Base-by-base conservation (phyloP, 2,888 invertebrate species). In the Scrobipalpa atriplicella region DNA sequence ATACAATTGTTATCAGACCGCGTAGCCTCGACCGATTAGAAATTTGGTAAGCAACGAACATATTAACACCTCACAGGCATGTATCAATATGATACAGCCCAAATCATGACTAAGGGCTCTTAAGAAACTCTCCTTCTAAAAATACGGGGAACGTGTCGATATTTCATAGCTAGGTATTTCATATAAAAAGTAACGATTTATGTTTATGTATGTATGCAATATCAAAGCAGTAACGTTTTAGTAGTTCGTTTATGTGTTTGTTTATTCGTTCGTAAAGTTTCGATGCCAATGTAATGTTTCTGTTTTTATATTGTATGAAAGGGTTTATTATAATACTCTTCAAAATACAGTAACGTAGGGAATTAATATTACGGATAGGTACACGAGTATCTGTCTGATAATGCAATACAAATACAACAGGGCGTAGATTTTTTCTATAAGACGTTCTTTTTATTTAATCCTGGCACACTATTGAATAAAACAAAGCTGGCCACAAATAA, bases 101-200 rank as follows among this genome's bases (percentile, higher is more conserved):
- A 38, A 21, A 61, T 61, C 65, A 65, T 61, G 61, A 66, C 16
- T 66, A 65, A 60, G 62, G 61, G 61, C 51, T 60, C 51, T 61
- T 21, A 29, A 21, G 38, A 65, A 47, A 43, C n/a, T 60, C 18
- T 63, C n/a, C n/a, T 29, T 36, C 63, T 63, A 51, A 63, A 52
- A 63, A 51, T 36, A 51, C 16, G 36, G n/a, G n/a, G 36, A 58
- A 38, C 36, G 58, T 58, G 58, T 16, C 38, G 38, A 58, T 58
- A 38, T 58, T 16, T 54, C 11, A 54, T 54, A 36, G 36, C 36
- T n/a, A 11, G 11, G 3, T 51, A 9, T 8, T 8, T 5, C 2
- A n/a, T 36, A 36, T 29, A 13, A 36, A 58, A 29, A 29, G n/a
- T n/a, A 58, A 16, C 38, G 36, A 58, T 38, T 58, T 52, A 51